These are phyloP conservation scores for Porites rus DNA, from an alignment of 92 coral and sea anemone species.

Conservation along the genomic window DNA sequence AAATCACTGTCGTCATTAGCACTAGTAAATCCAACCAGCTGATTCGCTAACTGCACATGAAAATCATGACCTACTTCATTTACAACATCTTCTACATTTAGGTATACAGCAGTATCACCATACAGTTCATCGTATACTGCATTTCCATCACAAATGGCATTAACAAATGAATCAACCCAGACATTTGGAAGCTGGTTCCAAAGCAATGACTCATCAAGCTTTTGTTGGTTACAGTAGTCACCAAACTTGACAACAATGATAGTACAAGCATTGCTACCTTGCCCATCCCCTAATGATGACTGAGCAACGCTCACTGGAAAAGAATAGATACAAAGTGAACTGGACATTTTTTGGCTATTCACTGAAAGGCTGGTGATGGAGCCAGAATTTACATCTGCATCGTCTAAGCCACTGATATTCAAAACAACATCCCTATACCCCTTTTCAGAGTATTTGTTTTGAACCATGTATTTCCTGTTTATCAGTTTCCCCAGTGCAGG, in stretches of 20 bases:
- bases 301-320: constrained; percentile 34
- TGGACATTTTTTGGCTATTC: neutral
- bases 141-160: constrained; percentile 58
- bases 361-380: constrained; percentile 12
- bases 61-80: constrained; percentile 36
- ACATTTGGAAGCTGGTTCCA: constrained; percentile 45
- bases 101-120: constrained; percentile 22
- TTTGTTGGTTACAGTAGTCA: constrained; percentile 26
- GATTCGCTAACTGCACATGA: constrained; percentile 31
- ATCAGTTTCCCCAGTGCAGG: constrained; percentile 44
- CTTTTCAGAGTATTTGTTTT: constrained; percentile 36
- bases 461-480: constrained; percentile 19
- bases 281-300: constrained; percentile 38
- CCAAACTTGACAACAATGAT: constrained; percentile 46
- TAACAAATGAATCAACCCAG: constrained; percentile 28
- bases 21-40: constrained; percentile 30
- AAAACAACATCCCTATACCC: constrained; percentile 41
- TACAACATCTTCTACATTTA: constrained; percentile 58
- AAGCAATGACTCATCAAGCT: constrained; percentile 22
- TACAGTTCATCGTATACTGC: constrained; percentile 44
- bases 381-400: neutral
- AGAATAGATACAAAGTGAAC: neutral
- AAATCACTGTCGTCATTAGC: constrained; percentile 26
- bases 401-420: constrained; percentile 20
- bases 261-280: constrained; percentile 57